These are phyloP conservation scores for Drosophila macrospina DNA, from an alignment of 2,888 invertebrate species.

Conservation along the genomic window DNA sequence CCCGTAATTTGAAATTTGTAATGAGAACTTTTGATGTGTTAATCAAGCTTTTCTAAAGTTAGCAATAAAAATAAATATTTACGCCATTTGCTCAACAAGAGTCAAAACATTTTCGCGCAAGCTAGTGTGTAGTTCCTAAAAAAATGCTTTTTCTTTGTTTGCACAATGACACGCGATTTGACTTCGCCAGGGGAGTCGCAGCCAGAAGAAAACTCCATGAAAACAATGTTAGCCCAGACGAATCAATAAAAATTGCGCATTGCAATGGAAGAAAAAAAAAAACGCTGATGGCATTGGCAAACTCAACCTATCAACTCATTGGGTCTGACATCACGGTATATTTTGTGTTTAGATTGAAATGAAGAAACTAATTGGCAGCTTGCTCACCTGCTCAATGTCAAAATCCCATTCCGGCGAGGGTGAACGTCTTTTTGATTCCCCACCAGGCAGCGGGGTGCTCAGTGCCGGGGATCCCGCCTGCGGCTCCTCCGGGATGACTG, in stretches of 20 bases:
- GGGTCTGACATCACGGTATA: conserved; percentile 42
- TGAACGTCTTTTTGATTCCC: conserved; percentile 75
- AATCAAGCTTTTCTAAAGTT: not conserved
- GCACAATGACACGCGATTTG: conserved; percentile 12
- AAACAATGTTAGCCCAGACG: conserved; percentile 39
- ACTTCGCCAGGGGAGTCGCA: conserved; percentile 9
- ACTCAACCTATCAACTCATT: conserved; percentile 1
- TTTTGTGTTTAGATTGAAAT: conserved; percentile 12
- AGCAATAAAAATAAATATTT: not conserved
- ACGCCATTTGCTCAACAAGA: not conserved
- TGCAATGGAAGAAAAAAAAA: conserved; percentile 42
- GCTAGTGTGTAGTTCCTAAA: not conserved
- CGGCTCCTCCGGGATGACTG: conserved; percentile 86
- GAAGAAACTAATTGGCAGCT: not conserved
- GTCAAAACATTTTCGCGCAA: not conserved
- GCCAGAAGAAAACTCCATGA: conserved; percentile 34
- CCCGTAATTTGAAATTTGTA: conserved; percentile 10
- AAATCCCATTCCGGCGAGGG: conserved; percentile 86
- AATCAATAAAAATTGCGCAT: conserved; percentile 78
- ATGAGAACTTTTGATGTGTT: not conserved
- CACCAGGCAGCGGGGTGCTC: conserved; percentile 75
- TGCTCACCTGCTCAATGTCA: conserved; percentile 84
- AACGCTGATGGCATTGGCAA: conserved; percentile 48
- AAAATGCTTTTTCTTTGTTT: not conserved
- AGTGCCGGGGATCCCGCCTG: conserved; percentile 84